A percentile compares a stretch with the other conserved stretches of the same genome.
Evolutionary conservation across 2,113 vertebrate genomes (phyloP).

Genomic region (Channa argus): DNA sequence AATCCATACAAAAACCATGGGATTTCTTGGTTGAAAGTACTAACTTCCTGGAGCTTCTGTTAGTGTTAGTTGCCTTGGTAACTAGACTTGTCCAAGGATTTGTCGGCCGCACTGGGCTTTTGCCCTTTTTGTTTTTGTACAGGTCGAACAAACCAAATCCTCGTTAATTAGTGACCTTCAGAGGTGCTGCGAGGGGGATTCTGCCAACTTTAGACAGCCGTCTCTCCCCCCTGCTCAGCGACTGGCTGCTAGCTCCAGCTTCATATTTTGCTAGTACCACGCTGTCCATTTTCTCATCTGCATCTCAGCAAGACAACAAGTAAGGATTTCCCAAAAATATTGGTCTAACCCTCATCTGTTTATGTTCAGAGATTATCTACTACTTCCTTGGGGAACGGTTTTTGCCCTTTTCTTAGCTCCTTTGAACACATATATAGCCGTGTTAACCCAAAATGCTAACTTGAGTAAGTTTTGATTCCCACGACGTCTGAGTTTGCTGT

Average conservation of each 20-base stretch:
- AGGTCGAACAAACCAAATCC: not conserved
- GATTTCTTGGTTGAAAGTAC: no score
- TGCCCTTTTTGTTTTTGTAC: not conserved
- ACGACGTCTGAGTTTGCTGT: slow-evolving; percentile 20
- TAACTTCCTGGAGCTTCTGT: not conserved
- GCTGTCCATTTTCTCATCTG: not conserved
- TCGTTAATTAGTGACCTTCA: not conserved
- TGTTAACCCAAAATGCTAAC: slow-evolving; percentile 8
- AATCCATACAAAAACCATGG: no score
- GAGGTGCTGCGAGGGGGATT: not conserved
- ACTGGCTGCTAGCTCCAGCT: no score
- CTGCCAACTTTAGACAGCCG: not conserved
- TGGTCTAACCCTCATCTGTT: not conserved
- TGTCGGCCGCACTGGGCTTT: not conserved
- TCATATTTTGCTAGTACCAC: no score
- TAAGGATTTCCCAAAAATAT: not conserved
- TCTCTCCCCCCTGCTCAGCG: no score
- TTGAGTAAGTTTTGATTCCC: slow-evolving; percentile 20
- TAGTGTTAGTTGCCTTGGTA: not conserved
- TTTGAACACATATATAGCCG: not conserved
- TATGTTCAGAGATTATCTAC: no score
- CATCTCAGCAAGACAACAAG: not conserved
- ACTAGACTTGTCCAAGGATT: not conserved
- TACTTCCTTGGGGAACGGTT: not conserved
- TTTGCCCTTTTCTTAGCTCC: not conserved